phyloP scores from a whole-genome alignment of 1,140 invertebrate genomes.

The Zaprionus africanus region DNA sequence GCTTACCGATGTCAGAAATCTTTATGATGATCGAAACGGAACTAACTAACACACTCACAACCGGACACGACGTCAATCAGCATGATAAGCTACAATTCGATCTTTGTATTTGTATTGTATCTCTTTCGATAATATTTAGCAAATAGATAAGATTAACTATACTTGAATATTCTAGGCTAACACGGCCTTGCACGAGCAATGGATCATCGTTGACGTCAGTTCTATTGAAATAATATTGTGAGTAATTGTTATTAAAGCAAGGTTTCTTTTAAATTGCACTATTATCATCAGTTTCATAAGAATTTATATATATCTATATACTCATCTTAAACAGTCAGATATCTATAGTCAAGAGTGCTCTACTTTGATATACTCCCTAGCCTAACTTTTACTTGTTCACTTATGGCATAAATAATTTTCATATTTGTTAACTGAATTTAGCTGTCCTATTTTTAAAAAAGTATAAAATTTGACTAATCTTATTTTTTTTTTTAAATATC shows the following conservation, averaged over 20 bases:
- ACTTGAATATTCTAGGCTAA: neutral
- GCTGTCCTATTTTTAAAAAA: too few species aligned
- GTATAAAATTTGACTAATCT: neutral
- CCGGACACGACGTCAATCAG: constrained; percentile 23
- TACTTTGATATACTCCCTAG: too few species aligned
- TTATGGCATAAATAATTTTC: too few species aligned
- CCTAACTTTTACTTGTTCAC: too few species aligned
- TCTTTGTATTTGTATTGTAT: neutral
- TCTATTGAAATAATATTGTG: constrained; percentile 2
- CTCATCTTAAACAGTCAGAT: too few species aligned
- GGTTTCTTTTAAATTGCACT: too few species aligned
- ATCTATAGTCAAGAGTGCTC: too few species aligned
- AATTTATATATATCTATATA: too few species aligned
- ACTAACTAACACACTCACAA: constrained; percentile 18
- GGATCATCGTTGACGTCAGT: constrained; percentile 33
- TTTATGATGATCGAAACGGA: constrained; percentile 19
- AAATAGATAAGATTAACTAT: constrained; percentile 37
- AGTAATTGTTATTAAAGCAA: neutral
- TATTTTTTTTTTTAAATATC: neutral
- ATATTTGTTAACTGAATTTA: too few species aligned
- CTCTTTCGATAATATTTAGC: constrained; percentile 11
- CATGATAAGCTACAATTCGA: constrained; percentile 5
- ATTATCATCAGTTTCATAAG: too few species aligned
- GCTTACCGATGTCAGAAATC: neutral
- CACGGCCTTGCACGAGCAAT: neutral